phyloP scores from a whole-genome alignment of 2,888 invertebrate genomes.

The Mamestra brassicae region DNA sequence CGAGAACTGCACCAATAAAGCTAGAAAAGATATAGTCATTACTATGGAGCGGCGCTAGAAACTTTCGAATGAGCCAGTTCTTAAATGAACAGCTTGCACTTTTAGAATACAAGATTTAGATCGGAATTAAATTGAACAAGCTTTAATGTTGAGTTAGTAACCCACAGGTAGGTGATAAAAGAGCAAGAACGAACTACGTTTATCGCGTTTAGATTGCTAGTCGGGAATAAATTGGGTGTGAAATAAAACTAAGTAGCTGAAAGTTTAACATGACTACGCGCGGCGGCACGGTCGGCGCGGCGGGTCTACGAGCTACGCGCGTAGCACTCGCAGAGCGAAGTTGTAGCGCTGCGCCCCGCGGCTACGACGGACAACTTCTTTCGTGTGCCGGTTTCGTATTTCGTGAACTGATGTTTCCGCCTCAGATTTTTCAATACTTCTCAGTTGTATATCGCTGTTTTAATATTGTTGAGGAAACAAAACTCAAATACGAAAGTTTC shows the following conservation, averaged over 20 bases:
- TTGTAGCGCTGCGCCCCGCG: slow-evolving; percentile 62
- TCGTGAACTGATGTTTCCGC: slow-evolving; percentile 72
- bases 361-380: slow-evolving; percentile 75
- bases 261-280: slow-evolving; percentile 77
- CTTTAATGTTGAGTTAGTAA: slow-evolving; percentile 49
- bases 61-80: slow-evolving; percentile 19
- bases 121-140: slow-evolving; percentile 52
- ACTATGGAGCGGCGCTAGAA: slow-evolving; percentile 1
- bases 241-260: slow-evolving; percentile 84
- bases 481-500: slow-evolving; percentile 71
- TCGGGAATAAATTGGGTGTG: slow-evolving; percentile 81
- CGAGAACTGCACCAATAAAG: slow-evolving; percentile 2
- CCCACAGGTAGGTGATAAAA: slow-evolving; percentile 71
- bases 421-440: slow-evolving; percentile 78
- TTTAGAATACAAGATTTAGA: slow-evolving; percentile 38
- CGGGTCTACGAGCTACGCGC: slow-evolving; percentile 49
- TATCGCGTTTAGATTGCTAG: slow-evolving; percentile 76
- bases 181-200: slow-evolving; percentile 71
- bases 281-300: slow-evolving; percentile 2
- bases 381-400: slow-evolving; percentile 73
- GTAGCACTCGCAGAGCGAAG: slow-evolving; percentile 61
- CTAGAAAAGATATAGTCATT: slow-evolving; percentile 19
- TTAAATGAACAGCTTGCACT: slow-evolving; percentile 23
- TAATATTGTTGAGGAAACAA: slow-evolving; percentile 73
- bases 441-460: slow-evolving; percentile 75